These are phyloP conservation scores for Microctonus aethiopoides DNA, from an alignment of 2,888 invertebrate species.

Conservation along the genomic window DNA sequence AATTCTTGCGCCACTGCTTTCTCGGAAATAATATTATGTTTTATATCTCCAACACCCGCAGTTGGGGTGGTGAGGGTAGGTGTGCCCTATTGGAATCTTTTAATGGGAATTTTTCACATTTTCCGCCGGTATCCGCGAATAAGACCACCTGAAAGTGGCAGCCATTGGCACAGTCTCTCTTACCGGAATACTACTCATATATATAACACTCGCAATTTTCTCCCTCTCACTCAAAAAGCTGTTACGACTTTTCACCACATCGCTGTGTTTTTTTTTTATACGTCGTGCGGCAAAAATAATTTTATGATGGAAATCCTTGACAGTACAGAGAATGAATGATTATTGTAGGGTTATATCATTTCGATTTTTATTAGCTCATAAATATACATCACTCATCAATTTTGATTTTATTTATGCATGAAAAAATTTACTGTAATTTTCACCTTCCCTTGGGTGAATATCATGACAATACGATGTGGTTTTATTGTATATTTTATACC, in stretches of 20 bases:
- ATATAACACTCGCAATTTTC: conserved; percentile 11
- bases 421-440: too few relatives aligned
- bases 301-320: conserved; percentile 39
- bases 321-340: conserved; percentile 3
- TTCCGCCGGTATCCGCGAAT: conserved; percentile 59
- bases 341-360: not conserved
- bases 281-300: conserved; percentile 34
- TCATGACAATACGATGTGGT: too few relatives aligned
- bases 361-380: not conserved
- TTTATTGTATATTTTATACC: too few relatives aligned
- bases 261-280: not conserved
- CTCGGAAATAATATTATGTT: conserved; percentile 64
- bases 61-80: conserved; percentile 5
- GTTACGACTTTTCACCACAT: conserved; percentile 18
- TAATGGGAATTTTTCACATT: conserved; percentile 65
- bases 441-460: too few relatives aligned
- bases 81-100: conserved; percentile 59
- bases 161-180: conserved; percentile 57
- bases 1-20: conserved; percentile 59
- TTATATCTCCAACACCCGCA: conserved; percentile 58
- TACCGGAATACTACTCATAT: conserved; percentile 6
- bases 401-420: not conserved
- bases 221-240: conserved; percentile 1
- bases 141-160: conserved; percentile 54
- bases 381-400: not conserved